These are phyloP conservation scores for Pterophyllum scalare DNA, from an alignment of 2,113 vertebrate species.

Conservation along the genomic window DNA sequence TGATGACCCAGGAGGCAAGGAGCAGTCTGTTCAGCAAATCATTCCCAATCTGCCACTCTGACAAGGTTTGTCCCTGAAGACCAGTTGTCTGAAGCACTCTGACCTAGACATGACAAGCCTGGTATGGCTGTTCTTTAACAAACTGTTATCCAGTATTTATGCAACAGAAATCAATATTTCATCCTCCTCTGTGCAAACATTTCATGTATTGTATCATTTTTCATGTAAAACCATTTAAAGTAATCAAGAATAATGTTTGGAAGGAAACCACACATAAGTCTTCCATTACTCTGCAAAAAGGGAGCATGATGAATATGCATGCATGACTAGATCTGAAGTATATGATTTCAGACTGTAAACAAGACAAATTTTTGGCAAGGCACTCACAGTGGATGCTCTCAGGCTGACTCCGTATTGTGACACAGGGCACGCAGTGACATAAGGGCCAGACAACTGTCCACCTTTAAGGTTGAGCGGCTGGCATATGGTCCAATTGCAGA, in stretches of 20 bases:
- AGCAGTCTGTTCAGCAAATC: conserved; percentile 59
- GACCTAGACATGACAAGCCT: conserved; percentile 13
- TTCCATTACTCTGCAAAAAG: neutral
- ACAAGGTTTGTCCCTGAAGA: conserved; percentile 47
- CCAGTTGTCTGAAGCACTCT: conserved; percentile 10
- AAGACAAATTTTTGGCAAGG: conserved; percentile 40
- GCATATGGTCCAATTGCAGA: conserved; percentile 68
- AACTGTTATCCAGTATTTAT: neutral
- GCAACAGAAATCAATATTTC: neutral
- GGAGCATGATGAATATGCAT: conserved; percentile 22
- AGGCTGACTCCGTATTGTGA: conserved; percentile 51
- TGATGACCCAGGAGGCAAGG: conserved; percentile 60
- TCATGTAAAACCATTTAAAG: neutral
- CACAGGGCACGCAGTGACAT: conserved; percentile 58
- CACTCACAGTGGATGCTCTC: conserved; percentile 18
- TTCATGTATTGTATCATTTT: neutral
- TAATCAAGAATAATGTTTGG: neutral
- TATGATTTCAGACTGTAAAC: conserved; percentile 27
- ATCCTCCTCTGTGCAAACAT: neutral
- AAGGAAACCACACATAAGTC: conserved; percentile 12
- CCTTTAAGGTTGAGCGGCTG: conserved; percentile 72
- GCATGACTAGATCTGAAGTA: conserved; percentile 24
- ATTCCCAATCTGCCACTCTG: conserved; percentile 66
- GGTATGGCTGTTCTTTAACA: neutral
- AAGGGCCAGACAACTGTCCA: conserved; percentile 72